Percentiles rank a stretch among this genome's conserved stretches.
Evolutionary conservation across 2,797 vertebrate genomes (phyloP).

Genomic region (Sciurus vulgaris): DNA sequence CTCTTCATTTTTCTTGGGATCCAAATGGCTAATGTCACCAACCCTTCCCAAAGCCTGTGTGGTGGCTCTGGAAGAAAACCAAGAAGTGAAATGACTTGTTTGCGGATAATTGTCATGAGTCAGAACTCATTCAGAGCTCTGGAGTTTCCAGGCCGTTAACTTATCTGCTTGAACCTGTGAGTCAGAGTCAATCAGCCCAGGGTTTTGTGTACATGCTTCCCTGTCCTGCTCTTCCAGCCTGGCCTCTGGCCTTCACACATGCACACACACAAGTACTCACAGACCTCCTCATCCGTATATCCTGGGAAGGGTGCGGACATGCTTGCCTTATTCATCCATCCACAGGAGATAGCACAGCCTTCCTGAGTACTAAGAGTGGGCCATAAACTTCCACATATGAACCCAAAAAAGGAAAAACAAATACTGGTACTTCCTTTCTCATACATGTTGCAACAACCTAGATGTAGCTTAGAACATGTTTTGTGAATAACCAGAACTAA

Average conservation of each 20-base stretch:
- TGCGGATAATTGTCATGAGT: constrained; percentile 62
- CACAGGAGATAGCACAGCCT: not conserved
- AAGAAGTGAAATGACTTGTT: not conserved
- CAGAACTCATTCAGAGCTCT: constrained; percentile 39
- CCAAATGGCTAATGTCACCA: not conserved
- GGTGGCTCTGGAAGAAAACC: not conserved
- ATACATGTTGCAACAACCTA: not conserved
- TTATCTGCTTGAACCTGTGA: constrained; percentile 21
- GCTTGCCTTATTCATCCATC: constrained; percentile 14
- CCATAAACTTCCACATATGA: not conserved
- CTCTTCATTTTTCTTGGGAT: not conserved
- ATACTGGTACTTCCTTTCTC: not conserved
- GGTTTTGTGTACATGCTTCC: not conserved
- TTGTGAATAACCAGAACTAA: not conserved
- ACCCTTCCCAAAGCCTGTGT: not conserved
- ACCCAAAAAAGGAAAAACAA: constrained; percentile 4
- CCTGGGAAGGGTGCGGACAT: rapidly evolving
- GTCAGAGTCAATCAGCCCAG: not conserved
- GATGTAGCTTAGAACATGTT: not conserved
- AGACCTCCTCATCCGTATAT: rapidly evolving
- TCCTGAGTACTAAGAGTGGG: not conserved
- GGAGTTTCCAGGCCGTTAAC: constrained; percentile 77
- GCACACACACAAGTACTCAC: not conserved
- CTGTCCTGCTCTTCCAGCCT: rapidly evolving
- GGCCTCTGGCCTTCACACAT: not conserved